Base-by-base conservation (phyloP, 2,113 vertebrate genomes). In the Jaculus jaculus region DNA sequence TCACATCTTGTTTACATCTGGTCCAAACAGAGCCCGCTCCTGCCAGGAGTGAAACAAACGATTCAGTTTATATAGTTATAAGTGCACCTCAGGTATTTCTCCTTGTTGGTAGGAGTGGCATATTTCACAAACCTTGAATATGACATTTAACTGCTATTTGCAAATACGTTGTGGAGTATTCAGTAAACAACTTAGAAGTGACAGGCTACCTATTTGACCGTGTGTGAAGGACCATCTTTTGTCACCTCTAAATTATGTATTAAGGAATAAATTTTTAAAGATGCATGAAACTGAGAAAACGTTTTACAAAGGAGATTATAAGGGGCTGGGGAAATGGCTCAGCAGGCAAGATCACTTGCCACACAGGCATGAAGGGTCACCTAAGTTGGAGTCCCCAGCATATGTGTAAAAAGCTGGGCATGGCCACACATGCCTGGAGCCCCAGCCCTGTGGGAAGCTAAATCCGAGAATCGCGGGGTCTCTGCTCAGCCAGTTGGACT, bases 151-250 rank as follows among this genome's bases (percentile, higher is more conserved):
- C 51, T 71, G 24, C 20, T 88, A 0, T 47, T 69, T 93, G 73
- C 81, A 94, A 90, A 84, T 61, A 15, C 4, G 10, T 32, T 60
- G 24, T 68, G 51, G 47, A 92, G 54, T 17, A 28, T 94, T 93
- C 81, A 79, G 54, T 75, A 23, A 72, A 77, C 7, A 21, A 75
- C 9, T 65, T 37, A 85, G 58, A 90, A 74, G 75, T 18, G 37
- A 30, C 23, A 79, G 84, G 54, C n/a, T 81, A 30, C 66, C n/a
- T 11, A 42, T 80, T 30, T 47, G 37, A 63, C 79, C 28, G 1
- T 79, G 10, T 13, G 34, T 61, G 7, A 54, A 88, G 2, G 51
- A 13, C 54, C 20, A 39, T 61, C 42, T 16, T 23, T 32, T 72
- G 13, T 24, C 61, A 69, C 58, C 42, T 93, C 37, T 54, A 34